Evolutionary conservation across 1,140 invertebrate genomes (phyloP), one percentile per base, ranked within the genome.

Genomic region (Venturia canescens): DNA sequence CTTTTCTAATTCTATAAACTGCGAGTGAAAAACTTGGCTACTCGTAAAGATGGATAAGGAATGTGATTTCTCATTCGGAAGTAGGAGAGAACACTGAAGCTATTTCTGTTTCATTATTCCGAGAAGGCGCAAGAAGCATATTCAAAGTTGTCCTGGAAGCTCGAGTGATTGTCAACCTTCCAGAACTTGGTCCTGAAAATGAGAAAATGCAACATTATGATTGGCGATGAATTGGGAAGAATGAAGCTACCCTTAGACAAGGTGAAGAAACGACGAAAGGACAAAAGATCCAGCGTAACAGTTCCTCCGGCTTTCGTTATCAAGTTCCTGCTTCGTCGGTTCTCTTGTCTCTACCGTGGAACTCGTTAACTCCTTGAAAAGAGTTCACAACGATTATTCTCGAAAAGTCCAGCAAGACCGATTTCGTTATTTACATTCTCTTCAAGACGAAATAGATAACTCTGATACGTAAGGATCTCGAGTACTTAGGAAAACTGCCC

Each of bases 201-300:
- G 48, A 38, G 16, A n/a, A 78, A 78, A 29, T 66, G 63, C 29
- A n/a, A 29, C 23, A 9, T 60, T 7, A 34, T 27, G 63, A 26
- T 29, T 66, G 23, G 63, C 16, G n/a, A n/a, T 60, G 18, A n/a
- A 60, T 21, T 21, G 57, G 11, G 48, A 13, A 50, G 48, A 50
- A 11, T 1, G 48, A 50, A 7, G 48, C 11, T 66, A 75, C 72
- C 71, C 66, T 21, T 21, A 69, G 63, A 63, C 70, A 67, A 67
- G 60, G 78, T 67, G 23, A 71, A 69, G 57, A 80, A 84, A 83
- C 48, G 82, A 84, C 83, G 84, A 85, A 89, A 86, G 87, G 84
- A 89, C 87, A 89, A 89, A 89, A 90, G 86, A 29, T 66, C 87
- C 87, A 82, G 86, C 84, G 26, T 63, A n/a, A 82, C 63, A n/a